Conservation (phyloP, 2,113 vertebrate species). For the Leptobrachium ailaonicum region DNA sequence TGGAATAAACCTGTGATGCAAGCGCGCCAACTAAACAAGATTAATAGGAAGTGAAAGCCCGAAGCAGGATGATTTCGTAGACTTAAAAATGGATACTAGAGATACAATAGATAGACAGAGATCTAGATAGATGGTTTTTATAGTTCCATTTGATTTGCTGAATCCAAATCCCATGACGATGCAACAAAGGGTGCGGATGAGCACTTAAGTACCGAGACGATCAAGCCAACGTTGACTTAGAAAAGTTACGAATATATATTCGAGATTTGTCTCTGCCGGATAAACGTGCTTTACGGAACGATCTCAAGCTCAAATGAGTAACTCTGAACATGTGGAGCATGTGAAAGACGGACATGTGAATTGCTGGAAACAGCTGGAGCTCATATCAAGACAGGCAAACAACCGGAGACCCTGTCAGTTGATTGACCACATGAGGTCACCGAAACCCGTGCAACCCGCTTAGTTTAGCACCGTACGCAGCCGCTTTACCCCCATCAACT, state of each 20-base stretch:
- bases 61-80: too few relatives aligned
- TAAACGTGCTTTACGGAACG: neutral
- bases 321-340: neutral
- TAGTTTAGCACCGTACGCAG: neutral
- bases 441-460: slow-evolving; percentile 19
- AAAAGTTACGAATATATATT: neutral
- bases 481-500: slow-evolving; percentile 33
- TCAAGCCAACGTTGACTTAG: slow-evolving; percentile 18
- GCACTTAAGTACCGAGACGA: neutral
- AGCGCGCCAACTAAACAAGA: too few relatives aligned
- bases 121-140: too few relatives aligned
- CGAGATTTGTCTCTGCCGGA: neutral
- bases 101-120: too few relatives aligned
- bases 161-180: neutral
- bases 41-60: too few relatives aligned
- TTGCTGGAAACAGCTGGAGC: slow-evolving; percentile 42
- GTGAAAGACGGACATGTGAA: neutral
- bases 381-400: neutral
- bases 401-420: slow-evolving; percentile 39
- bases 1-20: neutral
- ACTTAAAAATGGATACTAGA: too few relatives aligned
- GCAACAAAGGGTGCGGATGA: slow-evolving; percentile 1
- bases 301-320: neutral
- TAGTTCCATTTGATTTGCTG: too few relatives aligned
- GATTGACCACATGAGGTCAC: slow-evolving; percentile 5